Percentiles rank a stretch among this genome's conserved stretches.
phyloP scores from a whole-genome alignment of 2,797 vertebrate genomes.

The Tachyglossus aculeatus region DNA sequence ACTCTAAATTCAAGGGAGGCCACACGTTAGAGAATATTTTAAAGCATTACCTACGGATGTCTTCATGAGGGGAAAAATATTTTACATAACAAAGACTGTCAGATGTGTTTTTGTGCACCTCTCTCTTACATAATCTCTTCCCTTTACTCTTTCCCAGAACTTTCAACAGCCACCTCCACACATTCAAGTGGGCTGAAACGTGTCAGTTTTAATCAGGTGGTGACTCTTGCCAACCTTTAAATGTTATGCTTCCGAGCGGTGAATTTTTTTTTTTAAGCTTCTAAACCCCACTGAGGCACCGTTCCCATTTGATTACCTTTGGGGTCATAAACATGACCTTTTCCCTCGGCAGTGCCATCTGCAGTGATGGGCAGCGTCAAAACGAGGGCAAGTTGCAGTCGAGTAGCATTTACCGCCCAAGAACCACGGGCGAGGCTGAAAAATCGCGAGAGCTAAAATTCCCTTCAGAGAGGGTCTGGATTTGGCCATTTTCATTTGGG shows the following conservation, averaged over 20 bases:
- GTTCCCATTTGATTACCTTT: too few species aligned
- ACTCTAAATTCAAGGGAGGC: neutral
- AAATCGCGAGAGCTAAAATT: too few species aligned
- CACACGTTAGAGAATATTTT: neutral
- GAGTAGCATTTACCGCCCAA: too few species aligned
- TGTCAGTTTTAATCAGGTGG: slow-evolving; percentile 12
- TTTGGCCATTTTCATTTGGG: too few species aligned
- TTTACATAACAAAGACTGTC: neutral
- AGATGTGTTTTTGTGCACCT: neutral
- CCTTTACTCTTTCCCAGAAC: neutral
- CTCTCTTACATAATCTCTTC: neutral
- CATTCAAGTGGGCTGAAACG: slow-evolving; percentile 1
- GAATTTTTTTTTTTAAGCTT: neutral
- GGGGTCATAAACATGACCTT: too few species aligned
- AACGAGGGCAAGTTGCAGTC: too few species aligned
- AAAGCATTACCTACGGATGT: neutral
- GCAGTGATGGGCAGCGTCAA: too few species aligned
- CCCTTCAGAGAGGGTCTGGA: too few species aligned
- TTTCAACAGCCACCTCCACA: neutral
- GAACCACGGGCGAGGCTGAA: too few species aligned
- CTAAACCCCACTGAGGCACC: neutral
- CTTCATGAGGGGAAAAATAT: neutral
- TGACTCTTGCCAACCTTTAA: neutral
- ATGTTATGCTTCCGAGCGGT: neutral
- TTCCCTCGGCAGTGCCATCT: too few species aligned